Percentiles rank a stretch among this genome's conserved stretches.
Conservation (phyloP, 2,113 vertebrate species). For the Corythoichthys haematopterus region DNA sequence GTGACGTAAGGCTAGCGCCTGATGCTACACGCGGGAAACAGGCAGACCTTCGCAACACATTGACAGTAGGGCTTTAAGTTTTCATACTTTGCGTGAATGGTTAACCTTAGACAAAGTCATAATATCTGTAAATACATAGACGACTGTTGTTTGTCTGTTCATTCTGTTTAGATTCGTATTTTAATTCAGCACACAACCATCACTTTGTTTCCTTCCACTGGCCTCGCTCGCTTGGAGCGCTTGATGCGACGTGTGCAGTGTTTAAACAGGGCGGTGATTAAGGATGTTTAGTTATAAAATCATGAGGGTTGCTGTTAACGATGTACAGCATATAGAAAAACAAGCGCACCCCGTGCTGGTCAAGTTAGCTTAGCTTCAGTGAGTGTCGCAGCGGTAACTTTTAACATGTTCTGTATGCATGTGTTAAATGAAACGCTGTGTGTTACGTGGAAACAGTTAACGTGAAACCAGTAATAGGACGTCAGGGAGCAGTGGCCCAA, state of each 20-base stretch:
- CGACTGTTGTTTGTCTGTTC: rapidly evolving
- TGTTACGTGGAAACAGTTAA: neutral
- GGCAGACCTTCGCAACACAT: conserved; percentile 38
- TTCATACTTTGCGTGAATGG: neutral
- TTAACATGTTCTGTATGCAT: neutral
- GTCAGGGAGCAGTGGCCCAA: no score
- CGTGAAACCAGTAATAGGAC: neutral
- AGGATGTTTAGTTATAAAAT: no score
- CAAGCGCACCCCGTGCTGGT: conserved; percentile 7
- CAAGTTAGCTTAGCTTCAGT: conserved; percentile 49
- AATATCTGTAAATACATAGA: rapidly evolving
- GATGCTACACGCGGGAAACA: conserved; percentile 78
- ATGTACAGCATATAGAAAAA: rapidly evolving
- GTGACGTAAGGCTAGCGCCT: conserved; percentile 59
- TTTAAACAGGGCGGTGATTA: conserved; percentile 3
- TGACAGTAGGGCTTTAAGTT: conserved; percentile 53
- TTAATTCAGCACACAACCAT: neutral
- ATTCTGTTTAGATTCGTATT: neutral
- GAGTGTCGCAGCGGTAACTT: conserved; percentile 8
- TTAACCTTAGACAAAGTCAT: rapidly evolving
- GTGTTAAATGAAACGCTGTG: neutral
- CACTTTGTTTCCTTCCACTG: conserved; percentile 20
- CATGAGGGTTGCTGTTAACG: neutral
- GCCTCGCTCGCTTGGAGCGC: conserved; percentile 29
- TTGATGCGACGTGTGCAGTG: neutral